These are phyloP conservation scores for Oreohelix idahoensis DNA, from an alignment of 1,140 invertebrate genomes.

Conservation along the genomic window DNA sequence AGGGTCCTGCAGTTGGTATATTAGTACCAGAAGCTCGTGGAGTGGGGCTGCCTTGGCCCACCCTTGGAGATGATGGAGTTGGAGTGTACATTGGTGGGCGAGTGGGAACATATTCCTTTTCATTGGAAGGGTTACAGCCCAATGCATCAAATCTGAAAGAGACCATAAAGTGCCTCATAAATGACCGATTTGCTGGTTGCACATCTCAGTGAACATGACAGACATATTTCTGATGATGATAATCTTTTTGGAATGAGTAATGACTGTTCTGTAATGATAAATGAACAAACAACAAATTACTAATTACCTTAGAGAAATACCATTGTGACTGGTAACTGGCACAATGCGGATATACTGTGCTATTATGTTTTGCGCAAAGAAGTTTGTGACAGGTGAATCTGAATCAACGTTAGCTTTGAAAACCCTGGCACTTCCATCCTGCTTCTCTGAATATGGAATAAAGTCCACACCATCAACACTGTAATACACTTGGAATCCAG, in stretches of 20 bases:
- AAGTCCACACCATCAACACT: slow-evolving; percentile 65
- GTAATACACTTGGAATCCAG: slow-evolving; percentile 61
- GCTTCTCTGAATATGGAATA: slow-evolving; percentile 48
- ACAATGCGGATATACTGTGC: slow-evolving; percentile 17
- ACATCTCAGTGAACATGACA: not conserved
- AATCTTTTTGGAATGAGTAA: too few relatives aligned
- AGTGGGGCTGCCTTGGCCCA: not conserved
- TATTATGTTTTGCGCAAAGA: slow-evolving; percentile 47
- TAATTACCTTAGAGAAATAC: slow-evolving; percentile 4
- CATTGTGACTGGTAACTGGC: slow-evolving; percentile 8
- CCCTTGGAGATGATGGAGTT: slow-evolving; percentile 22
- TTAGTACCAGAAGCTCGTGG: not conserved
- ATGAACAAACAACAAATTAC: not conserved
- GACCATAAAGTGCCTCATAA: too few relatives aligned
- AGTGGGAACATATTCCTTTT: not conserved
- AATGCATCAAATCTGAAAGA: slow-evolving; percentile 29
- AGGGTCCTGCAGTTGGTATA: too few relatives aligned
- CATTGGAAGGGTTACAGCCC: not conserved
- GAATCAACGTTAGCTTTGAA: slow-evolving; percentile 54
- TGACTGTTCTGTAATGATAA: too few relatives aligned
- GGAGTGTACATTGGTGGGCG: not conserved
- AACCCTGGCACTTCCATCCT: slow-evolving; percentile 40
- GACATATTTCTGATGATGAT: too few relatives aligned
- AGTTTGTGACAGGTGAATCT: slow-evolving; percentile 41
- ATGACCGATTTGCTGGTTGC: not conserved